Evolutionary conservation across 2,113 vertebrate species (phyloP).

Genomic region (Theristicus caerulescens): DNA sequence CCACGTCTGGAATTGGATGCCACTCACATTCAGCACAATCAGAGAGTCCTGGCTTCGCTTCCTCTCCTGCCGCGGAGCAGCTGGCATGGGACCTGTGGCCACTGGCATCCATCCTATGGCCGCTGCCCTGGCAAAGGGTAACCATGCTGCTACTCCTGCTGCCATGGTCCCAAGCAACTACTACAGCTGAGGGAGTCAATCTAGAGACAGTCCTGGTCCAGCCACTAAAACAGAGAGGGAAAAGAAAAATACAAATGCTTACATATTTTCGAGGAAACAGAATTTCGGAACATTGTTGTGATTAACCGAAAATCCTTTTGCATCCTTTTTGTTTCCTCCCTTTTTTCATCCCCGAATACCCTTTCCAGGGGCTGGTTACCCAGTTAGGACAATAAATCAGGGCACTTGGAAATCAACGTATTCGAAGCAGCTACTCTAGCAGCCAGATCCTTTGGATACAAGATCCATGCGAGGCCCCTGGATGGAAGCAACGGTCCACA

Average conservation of each 20-base stretch:
- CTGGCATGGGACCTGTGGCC: conserved; percentile 90
- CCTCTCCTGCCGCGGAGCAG: conserved; percentile 81
- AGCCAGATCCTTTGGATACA: background rate
- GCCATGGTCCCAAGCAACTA: conserved; percentile 82
- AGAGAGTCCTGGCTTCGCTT: conserved; percentile 83
- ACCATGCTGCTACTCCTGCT: conserved; percentile 93
- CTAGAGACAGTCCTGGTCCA: conserved; percentile 23
- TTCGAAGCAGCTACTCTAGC: background rate
- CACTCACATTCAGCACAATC: conserved; percentile 93
- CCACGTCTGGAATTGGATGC: conserved; percentile 94
- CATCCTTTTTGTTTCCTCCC: background rate
- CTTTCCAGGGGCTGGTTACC: background rate
- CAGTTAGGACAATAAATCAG: background rate
- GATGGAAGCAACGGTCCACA: background rate
- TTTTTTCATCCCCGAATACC: background rate
- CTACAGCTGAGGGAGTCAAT: conserved; percentile 34
- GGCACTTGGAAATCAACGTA: background rate
- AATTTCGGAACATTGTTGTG: background rate
- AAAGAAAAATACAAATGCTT: conserved; percentile 27
- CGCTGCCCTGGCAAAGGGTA: conserved; percentile 94
- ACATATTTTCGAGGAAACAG: background rate
- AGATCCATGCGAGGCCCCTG: background rate
- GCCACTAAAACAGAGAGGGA: conserved; percentile 49
- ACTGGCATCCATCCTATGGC: conserved; percentile 99
- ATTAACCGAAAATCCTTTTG: background rate